These are phyloP conservation scores for Drosophila paulistorum DNA, from an alignment of 1,140 invertebrate species.

Conservation along the genomic window DNA sequence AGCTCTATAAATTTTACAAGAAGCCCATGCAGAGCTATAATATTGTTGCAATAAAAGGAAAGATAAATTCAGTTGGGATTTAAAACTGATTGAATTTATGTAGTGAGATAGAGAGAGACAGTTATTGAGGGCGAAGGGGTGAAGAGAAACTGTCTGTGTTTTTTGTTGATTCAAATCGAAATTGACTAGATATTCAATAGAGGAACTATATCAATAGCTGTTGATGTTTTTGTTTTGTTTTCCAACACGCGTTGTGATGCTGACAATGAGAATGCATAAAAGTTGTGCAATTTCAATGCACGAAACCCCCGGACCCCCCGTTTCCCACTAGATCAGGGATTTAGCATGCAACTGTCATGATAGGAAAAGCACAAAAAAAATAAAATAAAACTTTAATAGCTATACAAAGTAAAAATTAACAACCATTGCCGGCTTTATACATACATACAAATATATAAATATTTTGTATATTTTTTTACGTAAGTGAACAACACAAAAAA, in stretches of 20 bases:
- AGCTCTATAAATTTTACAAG: slow-evolving; percentile 14
- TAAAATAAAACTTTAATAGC: slow-evolving; percentile 52
- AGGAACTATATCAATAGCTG: neutral
- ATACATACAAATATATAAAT: neutral
- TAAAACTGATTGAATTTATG: slow-evolving; percentile 7
- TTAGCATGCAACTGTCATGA: slow-evolving; percentile 41
- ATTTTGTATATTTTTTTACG: slow-evolving; percentile 39
- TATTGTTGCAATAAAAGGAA: slow-evolving; percentile 7
- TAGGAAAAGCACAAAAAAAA: slow-evolving; percentile 28
- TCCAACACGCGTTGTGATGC: slow-evolving; percentile 16
- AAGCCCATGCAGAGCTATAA: neutral
- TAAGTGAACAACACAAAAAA: slow-evolving; percentile 49
- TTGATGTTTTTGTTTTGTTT: slow-evolving; percentile 10
- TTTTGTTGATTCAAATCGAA: slow-evolving; percentile 16
- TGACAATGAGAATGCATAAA: slow-evolving; percentile 30
- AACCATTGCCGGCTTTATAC: slow-evolving; percentile 43
- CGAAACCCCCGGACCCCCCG: neutral
- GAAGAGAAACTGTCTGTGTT: slow-evolving; percentile 1
- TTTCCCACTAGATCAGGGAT: neutral
- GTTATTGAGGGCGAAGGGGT: neutral
- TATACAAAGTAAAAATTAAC: slow-evolving; percentile 50
- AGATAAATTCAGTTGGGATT: slow-evolving; percentile 1
- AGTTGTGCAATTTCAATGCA: slow-evolving; percentile 23
- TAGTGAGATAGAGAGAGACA: neutral
- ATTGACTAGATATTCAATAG: neutral